A percentile compares a stretch with the other conserved stretches of the same genome.
Conservation (phyloP, 2,113 vertebrate genomes). For the Tyrannus savana region DNA sequence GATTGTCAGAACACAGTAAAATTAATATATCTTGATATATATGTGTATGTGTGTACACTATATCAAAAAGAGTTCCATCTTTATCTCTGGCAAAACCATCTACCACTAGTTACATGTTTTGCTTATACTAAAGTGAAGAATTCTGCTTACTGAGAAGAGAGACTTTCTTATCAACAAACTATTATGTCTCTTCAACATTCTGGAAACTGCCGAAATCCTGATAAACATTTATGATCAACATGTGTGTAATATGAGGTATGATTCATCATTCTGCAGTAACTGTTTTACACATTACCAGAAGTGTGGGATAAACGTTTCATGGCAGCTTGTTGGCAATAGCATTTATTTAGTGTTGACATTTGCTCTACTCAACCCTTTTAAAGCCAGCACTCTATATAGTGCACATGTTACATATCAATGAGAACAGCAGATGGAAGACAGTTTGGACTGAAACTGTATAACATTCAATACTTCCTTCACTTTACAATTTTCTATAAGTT, state of each 20-base stretch:
- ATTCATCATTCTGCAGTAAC: conserved; percentile 48
- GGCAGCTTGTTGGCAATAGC: conserved; percentile 24
- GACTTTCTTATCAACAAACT: background rate
- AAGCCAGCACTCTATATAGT: background rate
- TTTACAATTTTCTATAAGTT: background rate
- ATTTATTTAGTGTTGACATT: conserved; percentile 54
- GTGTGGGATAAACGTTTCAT: conserved; percentile 20
- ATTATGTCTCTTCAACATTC: background rate
- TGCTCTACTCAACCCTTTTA: background rate
- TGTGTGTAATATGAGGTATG: conserved; percentile 36
- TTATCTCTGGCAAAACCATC: background rate
- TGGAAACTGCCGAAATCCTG: background rate
- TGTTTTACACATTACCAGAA: conserved; percentile 42
- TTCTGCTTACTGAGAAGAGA: background rate
- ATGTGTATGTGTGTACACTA: background rate
- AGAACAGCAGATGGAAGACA: background rate
- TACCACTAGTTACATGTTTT: background rate
- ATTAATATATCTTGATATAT: background rate
- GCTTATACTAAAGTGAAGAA: background rate
- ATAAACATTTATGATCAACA: conserved; percentile 48
- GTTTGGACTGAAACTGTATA: background rate
- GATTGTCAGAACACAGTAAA: background rate
- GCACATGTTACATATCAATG: background rate
- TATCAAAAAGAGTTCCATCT: background rate
- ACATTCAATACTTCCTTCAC: background rate